Base-by-base conservation (phyloP, 2,888 invertebrate genomes). In the Napeogenes sylphis region DNA sequence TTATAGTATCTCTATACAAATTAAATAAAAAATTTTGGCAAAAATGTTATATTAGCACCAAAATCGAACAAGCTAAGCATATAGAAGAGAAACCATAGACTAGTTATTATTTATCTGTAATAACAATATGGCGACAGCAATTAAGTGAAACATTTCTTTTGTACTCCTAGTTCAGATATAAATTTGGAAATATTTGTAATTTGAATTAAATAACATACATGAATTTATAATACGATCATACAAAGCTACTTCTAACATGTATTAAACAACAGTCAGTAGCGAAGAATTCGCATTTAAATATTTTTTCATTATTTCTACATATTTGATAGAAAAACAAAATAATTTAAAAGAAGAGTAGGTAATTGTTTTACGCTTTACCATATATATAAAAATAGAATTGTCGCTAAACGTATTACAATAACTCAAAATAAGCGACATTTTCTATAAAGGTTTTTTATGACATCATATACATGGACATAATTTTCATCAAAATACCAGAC, bases 31-130 rank as follows among this genome's bases (percentile, higher is more conserved):
- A 51, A 51, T 30, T 72, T 74, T 73, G 76, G 79, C 75, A 78
- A 71, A 74, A 71, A 70, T 68, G 21, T 21, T 68, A 72, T 71
- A 71, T 70, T 76, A 85, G 84, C 85, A 84, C 85, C 85, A 77
- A 79, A 79, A 72, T 59, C 58, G 59, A 72, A 66, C 77, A 80
- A 77, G 67, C 77, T 79, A 78, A 79, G 75, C 70, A 75, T 73
- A 71, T 45, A 61, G 35, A 63, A 33, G 62, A 42, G 57, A 54
- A 21, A n/a, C 32, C 53, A 45, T 55, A 66, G 66, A 67, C 66
- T 67, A 67, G 66, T 55, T 51, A 64, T 56, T 45, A 56, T 63
- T 53, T 61, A 61, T 56, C 46, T 60, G 47, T 47, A 14, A 54
- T 45, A 61, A 61, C 61, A 45, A 61, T 64, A 67, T 67, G 66